Conservation (phyloP, 2,888 invertebrate species). For the Tetanocera ferruginea region DNA sequence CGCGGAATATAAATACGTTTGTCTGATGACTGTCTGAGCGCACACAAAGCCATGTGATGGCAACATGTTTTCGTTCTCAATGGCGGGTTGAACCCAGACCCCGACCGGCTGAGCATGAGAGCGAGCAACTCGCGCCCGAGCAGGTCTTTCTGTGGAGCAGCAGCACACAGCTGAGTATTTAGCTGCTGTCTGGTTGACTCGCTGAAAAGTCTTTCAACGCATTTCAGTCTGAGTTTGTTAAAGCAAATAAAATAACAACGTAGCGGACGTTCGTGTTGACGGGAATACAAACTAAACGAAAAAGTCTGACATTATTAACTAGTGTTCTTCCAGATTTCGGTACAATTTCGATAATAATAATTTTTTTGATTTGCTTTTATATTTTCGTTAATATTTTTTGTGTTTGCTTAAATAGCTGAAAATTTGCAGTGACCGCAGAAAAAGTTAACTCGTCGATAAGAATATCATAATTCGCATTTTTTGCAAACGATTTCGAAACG, state of each 20-base stretch:
- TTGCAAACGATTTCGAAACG: neutral
- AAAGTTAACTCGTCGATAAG: neutral
- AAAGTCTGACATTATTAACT: neutral
- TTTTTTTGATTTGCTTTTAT: neutral
- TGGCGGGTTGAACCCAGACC: neutral
- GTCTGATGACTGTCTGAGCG: slow-evolving; percentile 11
- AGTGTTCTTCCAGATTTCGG: neutral
- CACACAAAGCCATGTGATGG: neutral
- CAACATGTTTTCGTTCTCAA: neutral
- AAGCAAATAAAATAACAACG: slow-evolving; percentile 56
- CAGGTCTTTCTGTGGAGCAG: slow-evolving; percentile 22
- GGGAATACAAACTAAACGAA: neutral
- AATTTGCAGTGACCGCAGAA: neutral
- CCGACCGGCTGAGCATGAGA: neutral
- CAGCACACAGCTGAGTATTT: neutral
- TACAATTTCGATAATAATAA: neutral
- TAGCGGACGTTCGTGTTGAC: slow-evolving; percentile 54
- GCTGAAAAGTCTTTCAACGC: slow-evolving; percentile 12
- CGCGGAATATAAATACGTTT: slow-evolving; percentile 1
- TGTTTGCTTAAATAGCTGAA: neutral
- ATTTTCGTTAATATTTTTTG: neutral
- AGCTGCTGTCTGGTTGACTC: slow-evolving; percentile 23
- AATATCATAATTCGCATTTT: neutral
- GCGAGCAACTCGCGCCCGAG: slow-evolving; percentile 11
- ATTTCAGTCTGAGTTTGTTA: slow-evolving; percentile 56